Conservation (phyloP, 2,888 invertebrate genomes). For the Ennomos erosarius region DNA sequence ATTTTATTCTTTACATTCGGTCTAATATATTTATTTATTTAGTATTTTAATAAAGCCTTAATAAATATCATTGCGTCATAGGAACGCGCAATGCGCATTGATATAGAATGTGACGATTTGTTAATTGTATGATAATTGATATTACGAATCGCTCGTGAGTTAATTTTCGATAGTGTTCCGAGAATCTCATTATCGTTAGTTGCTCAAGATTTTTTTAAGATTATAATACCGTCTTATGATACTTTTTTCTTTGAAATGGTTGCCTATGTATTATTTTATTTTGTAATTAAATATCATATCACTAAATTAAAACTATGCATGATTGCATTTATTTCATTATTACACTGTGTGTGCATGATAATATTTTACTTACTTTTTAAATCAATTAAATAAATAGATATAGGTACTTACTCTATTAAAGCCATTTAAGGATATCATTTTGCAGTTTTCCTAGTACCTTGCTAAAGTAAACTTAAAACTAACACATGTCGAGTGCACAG, state of each 20-base stretch:
- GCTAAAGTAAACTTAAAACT: no score
- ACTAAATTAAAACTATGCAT: no score
- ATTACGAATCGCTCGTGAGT: conserved; percentile 31
- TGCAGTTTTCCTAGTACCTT: no score
- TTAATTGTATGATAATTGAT: conserved; percentile 41
- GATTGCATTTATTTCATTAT: no score
- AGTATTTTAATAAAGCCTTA: no score
- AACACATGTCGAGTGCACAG: no score
- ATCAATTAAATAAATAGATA: no score
- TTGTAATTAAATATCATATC: conserved; percentile 12
- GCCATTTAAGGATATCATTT: no score
- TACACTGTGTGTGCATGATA: no score
- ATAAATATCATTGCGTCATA: conserved; percentile 27
- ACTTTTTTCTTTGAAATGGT: conserved; percentile 35
- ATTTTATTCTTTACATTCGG: conserved; percentile 9
- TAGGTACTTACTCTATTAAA: no score
- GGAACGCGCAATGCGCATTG: conserved; percentile 9
- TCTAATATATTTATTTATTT: no score
- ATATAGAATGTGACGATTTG: conserved; percentile 35
- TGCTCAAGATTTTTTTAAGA: conserved; percentile 41
- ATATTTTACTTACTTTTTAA: no score
- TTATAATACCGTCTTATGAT: conserved; percentile 33
- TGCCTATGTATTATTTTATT: conserved; percentile 21
- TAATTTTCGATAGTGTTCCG: conserved; percentile 42
- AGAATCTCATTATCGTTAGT: conserved; percentile 39